Evolutionary conservation across 2,797 vertebrate species (phyloP).

Genomic region (Sebastes diploproa): DNA sequence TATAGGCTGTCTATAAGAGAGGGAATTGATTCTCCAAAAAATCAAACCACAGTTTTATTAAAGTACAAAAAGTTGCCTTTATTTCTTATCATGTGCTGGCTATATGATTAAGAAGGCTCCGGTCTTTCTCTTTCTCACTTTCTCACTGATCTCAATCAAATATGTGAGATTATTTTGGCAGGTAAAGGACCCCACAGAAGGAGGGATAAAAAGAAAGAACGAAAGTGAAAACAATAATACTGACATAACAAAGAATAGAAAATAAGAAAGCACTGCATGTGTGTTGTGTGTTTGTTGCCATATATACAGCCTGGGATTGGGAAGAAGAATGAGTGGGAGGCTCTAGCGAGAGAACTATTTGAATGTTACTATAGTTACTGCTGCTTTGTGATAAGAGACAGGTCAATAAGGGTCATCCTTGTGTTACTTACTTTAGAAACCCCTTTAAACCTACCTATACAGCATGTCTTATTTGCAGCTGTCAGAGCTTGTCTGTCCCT

Average conservation of each 20-base stretch:
- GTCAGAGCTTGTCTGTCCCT: background rate
- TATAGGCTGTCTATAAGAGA: background rate
- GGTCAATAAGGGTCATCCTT: background rate
- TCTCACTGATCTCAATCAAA: background rate
- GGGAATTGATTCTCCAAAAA: background rate
- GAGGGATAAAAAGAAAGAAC: background rate
- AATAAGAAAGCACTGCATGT: background rate
- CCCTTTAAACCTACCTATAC: background rate
- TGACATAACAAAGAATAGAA: background rate
- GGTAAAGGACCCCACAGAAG: background rate
- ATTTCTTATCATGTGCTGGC: background rate
- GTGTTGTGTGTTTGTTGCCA: background rate
- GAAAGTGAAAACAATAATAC: background rate
- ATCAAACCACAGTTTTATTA: background rate
- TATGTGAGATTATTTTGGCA: background rate
- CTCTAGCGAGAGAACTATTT: background rate
- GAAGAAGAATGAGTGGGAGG: background rate
- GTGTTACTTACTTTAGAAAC: background rate
- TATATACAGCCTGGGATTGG: background rate
- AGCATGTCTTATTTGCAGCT: background rate
- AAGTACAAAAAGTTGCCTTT: background rate
- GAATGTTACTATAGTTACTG: conserved; percentile 5
- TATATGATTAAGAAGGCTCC: background rate
- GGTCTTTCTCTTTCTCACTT: too few species aligned
- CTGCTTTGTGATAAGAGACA: conserved; percentile 1